Evolutionary conservation across 2,113 vertebrate species (phyloP), one percentile per base, ranked within the genome.

Genomic region (Eurypyga helias): DNA sequence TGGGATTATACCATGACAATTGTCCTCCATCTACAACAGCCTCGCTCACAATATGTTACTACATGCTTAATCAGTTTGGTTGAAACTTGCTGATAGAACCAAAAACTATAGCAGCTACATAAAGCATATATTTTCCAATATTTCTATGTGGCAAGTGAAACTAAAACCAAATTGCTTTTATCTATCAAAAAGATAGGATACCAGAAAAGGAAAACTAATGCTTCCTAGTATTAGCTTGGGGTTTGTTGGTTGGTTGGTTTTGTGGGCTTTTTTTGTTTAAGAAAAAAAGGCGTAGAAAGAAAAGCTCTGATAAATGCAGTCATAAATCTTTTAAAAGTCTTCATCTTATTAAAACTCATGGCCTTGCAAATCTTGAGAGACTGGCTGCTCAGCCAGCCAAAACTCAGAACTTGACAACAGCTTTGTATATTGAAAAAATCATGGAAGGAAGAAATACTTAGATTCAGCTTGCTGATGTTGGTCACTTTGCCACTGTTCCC

Each of bases 131-230:
- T 81, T 76, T 55, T 20, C 33, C 58, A 89, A 46, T 24, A 62
- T 36, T 76, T 70, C 62, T 57, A 31, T 18, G 14, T 38, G 60
- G 86, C 48, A 78, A 34, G 29, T 36, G 81, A 77, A 67, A 86
- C 14, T 54, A 61, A 92, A 97, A 77, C 23, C 70, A 90, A 96
- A 76, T 82, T n/a, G 61, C 60, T 93, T 93, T 81, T 94, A 48
- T 31, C 79, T 81, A 34, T 71, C 28, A 86, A 87, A 91, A 91
- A 19, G 8, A 21, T 17, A 69, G 73, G 38, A 88, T 33, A 79
- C 1, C 10, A 62, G n/a, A 75, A 82, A 65, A 70, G 6, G 19
- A 87, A 92, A 64, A 77, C 0, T 5, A 46, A n/a, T 19, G 5
- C 8, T 55, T 60, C 34, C 7, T 51, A 31, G 25, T 28, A 85